Evolutionary conservation across 2,113 vertebrate species (phyloP), one percentile per base, ranked within the genome.

Genomic region (Cardinalis cardinalis): DNA sequence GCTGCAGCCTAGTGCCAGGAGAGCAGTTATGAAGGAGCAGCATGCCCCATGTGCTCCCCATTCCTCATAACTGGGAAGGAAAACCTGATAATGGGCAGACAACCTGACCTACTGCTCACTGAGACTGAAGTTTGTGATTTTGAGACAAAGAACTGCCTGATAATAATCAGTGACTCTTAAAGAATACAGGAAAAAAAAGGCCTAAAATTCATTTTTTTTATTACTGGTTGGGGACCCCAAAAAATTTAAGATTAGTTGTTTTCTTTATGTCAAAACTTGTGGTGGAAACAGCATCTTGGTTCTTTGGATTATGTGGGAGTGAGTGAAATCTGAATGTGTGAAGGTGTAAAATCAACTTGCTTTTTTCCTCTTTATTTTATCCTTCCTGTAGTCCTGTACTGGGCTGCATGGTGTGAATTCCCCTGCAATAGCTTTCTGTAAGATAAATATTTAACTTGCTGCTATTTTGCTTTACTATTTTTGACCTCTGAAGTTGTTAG

Each of bases 1-100:
- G 12, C 80, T 69, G 41, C 28, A 52, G 65, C 55, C 29, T 16
- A 13, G 29, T 8, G 15, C 34, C 8, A 18, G 17, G 13, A 66
- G 38, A 66, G 9, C 0, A 9, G 49, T 16, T 21, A 18, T 10
- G 46, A 56, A 72, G 36, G 32, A n/a, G n/a, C 26, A 36, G n/a
- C 18, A 5, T 4, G 2, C 9, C 9, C 46, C 1, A 0, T 26
- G 24, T 55, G 26, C 7, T 46, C 23, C 38, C 16, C 3, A 4
- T 12, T 69, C 24, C 31, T 56, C 31, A 49, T 48, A 21, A 23
- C 36, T 72, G 34, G 14, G 48, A 34, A 60, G 40, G 21, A 51
- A 44, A 68, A n/a, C 11, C 11, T 31, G 28, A 16, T 36, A 29
- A 12, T 8, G 41, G 36, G 6, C 41, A 4, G 14, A 34, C 32